Conservation (phyloP, 1,140 invertebrate species). For the Drosophila subobscura region DNA sequence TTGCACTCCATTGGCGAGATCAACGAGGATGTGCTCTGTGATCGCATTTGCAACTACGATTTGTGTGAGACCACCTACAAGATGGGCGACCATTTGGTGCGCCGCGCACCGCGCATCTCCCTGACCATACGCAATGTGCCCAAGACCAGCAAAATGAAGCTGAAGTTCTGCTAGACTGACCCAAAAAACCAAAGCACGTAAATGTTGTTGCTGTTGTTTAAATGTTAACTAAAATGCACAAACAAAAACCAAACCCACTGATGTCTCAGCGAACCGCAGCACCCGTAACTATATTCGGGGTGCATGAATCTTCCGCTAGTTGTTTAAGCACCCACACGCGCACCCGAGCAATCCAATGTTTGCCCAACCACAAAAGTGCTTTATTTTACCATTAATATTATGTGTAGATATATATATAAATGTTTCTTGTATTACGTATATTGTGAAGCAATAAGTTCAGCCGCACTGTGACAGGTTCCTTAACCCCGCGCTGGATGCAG, state of each 20-base stretch:
- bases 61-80: constrained; percentile 85
- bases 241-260: constrained; percentile 47
- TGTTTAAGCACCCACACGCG: constrained; percentile 51
- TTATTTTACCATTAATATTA: constrained; percentile 46
- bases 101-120: constrained; percentile 91
- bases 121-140: constrained; percentile 97
- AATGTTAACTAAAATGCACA: constrained; percentile 46
- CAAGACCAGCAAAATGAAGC: constrained; percentile 92
- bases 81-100: constrained; percentile 85
- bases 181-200: constrained; percentile 7
- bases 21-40: constrained; percentile 88
- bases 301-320: constrained; percentile 69
- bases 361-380: constrained; percentile 47
- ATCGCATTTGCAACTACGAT: constrained; percentile 88
- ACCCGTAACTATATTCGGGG: background rate
- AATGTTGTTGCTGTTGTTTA: constrained; percentile 40
- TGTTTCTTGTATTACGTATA: constrained; percentile 33
- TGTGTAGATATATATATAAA: constrained; percentile 43
- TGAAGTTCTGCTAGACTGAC: constrained; percentile 84
- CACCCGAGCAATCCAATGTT: constrained; percentile 41
- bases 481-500: background rate
- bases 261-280: constrained; percentile 33
- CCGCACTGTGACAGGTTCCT: constrained; percentile 15
- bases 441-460: constrained; percentile 38
- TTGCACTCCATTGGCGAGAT: constrained; percentile 95